A percentile compares a stretch with the other conserved stretches of the same genome.
These are phyloP conservation scores for Adelphocoris suturalis DNA, from an alignment of 2,888 invertebrate species.

Conservation along the genomic window DNA sequence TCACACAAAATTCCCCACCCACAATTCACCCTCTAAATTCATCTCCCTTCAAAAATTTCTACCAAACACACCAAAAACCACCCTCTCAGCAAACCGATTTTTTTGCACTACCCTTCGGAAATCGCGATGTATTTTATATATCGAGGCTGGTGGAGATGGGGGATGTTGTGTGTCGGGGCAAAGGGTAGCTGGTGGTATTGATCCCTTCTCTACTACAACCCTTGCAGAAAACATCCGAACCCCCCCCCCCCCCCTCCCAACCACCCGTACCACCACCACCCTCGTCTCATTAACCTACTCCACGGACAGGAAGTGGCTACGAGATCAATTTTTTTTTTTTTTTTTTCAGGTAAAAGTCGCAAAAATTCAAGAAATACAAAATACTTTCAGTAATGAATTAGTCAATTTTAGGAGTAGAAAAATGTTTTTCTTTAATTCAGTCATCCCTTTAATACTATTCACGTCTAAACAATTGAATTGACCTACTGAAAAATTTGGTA, in stretches of 20 bases:
- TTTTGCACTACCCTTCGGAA: background rate
- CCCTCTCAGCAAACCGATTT: background rate
- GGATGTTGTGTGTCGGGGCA: conserved; percentile 61
- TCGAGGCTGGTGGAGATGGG: conserved; percentile 7
- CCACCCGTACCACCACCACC: conserved; percentile 13
- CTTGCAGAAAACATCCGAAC: conserved; percentile 72
- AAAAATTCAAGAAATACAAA: too few relatives aligned
- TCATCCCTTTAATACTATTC: too few relatives aligned
- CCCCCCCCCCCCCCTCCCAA: conserved; percentile 22
- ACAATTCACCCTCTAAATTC: background rate
- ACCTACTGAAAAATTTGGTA: too few relatives aligned
- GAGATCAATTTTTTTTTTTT: background rate
- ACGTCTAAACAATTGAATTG: too few relatives aligned
- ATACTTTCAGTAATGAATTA: too few relatives aligned
- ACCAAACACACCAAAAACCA: conserved; percentile 3
- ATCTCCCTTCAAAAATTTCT: background rate
- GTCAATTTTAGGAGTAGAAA: too few relatives aligned
- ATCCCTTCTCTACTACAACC: conserved; percentile 71
- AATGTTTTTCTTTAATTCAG: too few relatives aligned
- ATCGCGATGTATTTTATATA: conserved; percentile 63
- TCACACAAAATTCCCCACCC: background rate
- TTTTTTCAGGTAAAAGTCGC: background rate
- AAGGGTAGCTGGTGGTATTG: conserved; percentile 71
- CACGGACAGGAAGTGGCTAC: background rate
- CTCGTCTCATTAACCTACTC: conserved; percentile 70